Percentiles rank a stretch among this genome's conserved stretches.
These are phyloP conservation scores for Cyphomyrmex costatus DNA, from an alignment of 1,140 invertebrate genomes.

Conservation along the genomic window DNA sequence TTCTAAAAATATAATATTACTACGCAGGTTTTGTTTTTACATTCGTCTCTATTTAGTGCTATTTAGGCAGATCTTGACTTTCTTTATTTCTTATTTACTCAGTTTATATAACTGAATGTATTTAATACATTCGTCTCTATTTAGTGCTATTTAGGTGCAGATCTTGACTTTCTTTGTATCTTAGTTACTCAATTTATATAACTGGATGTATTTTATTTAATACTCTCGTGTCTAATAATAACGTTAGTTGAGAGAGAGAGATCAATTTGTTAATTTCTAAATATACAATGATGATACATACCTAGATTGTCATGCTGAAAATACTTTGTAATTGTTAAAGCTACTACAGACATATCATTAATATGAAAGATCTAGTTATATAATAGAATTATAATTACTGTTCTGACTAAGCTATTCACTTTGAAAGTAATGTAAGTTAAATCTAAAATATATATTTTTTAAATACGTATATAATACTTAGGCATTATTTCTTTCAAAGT, in stretches of 20 bases:
- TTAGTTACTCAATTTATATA: not conserved
- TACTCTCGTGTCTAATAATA: not conserved
- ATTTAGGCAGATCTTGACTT: not conserved
- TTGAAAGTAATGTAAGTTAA: constrained; percentile 13
- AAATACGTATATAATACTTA: not conserved
- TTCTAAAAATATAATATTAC: too few relatives aligned
- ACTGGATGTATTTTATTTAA: constrained; percentile 3
- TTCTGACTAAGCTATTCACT: not conserved
- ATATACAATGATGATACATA: constrained; percentile 31
- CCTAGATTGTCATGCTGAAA: constrained; percentile 35
- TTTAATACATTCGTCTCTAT: not conserved
- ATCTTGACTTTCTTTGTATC: not conserved
- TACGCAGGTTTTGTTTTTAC: not conserved
- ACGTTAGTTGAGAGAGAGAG: not conserved
- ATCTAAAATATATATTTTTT: constrained; percentile 12
- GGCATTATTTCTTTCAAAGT: constrained; percentile 9
- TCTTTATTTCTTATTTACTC: not conserved
- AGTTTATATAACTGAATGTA: not conserved
- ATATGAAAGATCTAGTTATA: not conserved
- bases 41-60: not conserved
- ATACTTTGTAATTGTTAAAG: constrained; percentile 30
- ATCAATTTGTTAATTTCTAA: constrained; percentile 14
- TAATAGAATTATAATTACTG: not conserved
- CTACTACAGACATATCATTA: constrained; percentile 1
- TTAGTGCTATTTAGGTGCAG: not conserved